Base-by-base conservation (phyloP, 2,113 vertebrate genomes). In the Nematolebias whitei region DNA sequence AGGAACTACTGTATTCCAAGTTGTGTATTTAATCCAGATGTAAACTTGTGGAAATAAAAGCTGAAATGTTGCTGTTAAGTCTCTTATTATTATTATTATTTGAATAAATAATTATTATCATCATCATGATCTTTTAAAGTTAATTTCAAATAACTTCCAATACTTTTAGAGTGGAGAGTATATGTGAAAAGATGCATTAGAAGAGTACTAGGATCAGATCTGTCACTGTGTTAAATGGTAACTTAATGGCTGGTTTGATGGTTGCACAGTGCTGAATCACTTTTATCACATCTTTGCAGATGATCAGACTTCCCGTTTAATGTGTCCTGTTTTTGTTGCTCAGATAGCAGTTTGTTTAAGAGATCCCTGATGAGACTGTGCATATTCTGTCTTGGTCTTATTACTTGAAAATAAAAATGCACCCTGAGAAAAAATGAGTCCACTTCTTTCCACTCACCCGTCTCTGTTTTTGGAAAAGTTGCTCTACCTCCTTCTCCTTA, bases 401-500 rank as follows among this genome's bases (percentile, higher is more conserved):
- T n/a, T 44, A 4, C 4, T 47, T 62, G 20, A 13, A 16, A 44
- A 9, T 15, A 8, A 48, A 38, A 18, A 4, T 24, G 35, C 12
- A 14, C 12, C 32, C 16, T 26, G 23, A 10, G 32, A 45, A 18
- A n/a, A 67, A 48, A 50, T 20, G 1, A 0, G 54, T 24, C 22
- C 0, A 3, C 24, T 14, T 3, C 6, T n/a, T 19, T 8, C 60
- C 14, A 5, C 85, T 82, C 85, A 98, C 96, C 91, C 63, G 78
- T 80, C 84, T 94, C 91, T 98, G 95, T 57, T 94, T 96, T 60
- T 94, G 92, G 58, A 58, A 63, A 10, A 98, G 80, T n/a, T 93
- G 90, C 3, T 97, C 94, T 73, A 96, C 82, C 59, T 98, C 95
- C 68, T 87, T 91, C 60, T 98, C 95, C 88, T 99, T 99, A 22